Evolutionary conservation across 2,113 vertebrate genomes (phyloP).

Genomic region (Seriola rivoliana): DNA sequence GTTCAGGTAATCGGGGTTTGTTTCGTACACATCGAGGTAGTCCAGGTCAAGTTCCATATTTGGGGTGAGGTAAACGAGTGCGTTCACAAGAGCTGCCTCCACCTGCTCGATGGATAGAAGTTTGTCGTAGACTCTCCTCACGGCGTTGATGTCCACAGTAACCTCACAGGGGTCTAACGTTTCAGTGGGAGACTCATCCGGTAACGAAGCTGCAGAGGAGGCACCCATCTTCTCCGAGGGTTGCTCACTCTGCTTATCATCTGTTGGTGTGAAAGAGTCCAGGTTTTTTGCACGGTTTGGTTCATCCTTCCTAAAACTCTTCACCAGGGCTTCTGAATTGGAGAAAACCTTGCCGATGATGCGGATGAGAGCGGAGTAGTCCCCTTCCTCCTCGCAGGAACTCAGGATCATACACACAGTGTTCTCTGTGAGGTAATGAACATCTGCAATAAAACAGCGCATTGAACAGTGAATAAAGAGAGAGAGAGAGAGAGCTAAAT

Average conservation of each 20-base stretch:
- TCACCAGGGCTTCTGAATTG: constrained; percentile 91
- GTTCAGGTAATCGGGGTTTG: constrained; percentile 96
- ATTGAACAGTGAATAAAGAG: not conserved
- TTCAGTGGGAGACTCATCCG: constrained; percentile 85
- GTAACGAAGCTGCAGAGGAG: constrained; percentile 75
- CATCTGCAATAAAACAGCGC: constrained; percentile 83
- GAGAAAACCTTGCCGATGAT: constrained; percentile 96
- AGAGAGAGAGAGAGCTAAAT: not conserved
- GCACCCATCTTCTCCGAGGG: constrained; percentile 81
- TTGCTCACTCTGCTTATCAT: constrained; percentile 90
- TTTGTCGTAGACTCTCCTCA: constrained; percentile 92
- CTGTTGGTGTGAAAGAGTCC: constrained; percentile 85
- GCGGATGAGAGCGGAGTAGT: constrained; percentile 93
- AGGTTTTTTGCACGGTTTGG: constrained; percentile 87
- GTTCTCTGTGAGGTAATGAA: constrained; percentile 94
- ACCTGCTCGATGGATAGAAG: constrained; percentile 93
- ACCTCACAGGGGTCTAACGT: constrained; percentile 88
- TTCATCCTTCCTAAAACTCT: constrained; percentile 93
- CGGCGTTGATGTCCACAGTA: constrained; percentile 91
- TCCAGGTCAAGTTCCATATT: constrained; percentile 98
- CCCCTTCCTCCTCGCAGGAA: constrained; percentile 90
- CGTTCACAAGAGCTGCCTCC: constrained; percentile 95
- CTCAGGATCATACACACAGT: constrained; percentile 92
- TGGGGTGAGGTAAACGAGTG: constrained; percentile 94
- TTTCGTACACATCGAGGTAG: constrained; percentile 95